Base-by-base conservation (phyloP, 2,113 vertebrate species). In the Rhinichthys klamathensis region DNA sequence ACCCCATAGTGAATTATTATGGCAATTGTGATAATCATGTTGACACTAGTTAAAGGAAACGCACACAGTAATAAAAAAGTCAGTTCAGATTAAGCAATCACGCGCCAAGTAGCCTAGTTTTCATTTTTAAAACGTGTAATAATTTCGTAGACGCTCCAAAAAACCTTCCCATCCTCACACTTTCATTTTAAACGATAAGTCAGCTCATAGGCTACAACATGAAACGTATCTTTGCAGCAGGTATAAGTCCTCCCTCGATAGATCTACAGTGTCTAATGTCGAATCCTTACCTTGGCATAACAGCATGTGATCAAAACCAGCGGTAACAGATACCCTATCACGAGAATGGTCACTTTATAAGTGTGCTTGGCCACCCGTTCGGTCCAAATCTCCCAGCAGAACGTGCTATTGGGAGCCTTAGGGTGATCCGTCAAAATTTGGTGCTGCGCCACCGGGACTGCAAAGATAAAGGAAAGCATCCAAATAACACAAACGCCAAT, bases 251-350 rank as follows among this genome's bases (percentile, higher is more conserved):
- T 15, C 11, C 18, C 30, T n/a, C 11, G 8, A 18, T 38, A 11
- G 46, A 10, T 70, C 6, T 35, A 35, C 15, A 44, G 21, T 65
- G 15, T 51, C 49, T 16, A 16, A 6, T 56, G 49, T 9, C 8
- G 23, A 51, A 15, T 21, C 23, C 90, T 90, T 89, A 97, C 96
- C 96, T 93, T 96, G 84, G 94, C 74, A 74, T 96, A 97, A 91
- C 95, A 97, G 92, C 94, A 96, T 87, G 92, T 96, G 93, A 97
- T 97, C 88, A 97, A 92, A 85, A 95, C 85, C 92, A 97, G 90
- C 11, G 96, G 96, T 85, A 97, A 92, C 83, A 97, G 87, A 90
- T 95, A 97, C 0, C 96, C 96, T 63, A 96, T 87, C 69, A 96
- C 67, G 87, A 97, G 91, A 46, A 96, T 88, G 9, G 92, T 88